phyloP scores from a whole-genome alignment of 1,140 invertebrate genomes.

The Oryzaephilus surinamensis region DNA sequence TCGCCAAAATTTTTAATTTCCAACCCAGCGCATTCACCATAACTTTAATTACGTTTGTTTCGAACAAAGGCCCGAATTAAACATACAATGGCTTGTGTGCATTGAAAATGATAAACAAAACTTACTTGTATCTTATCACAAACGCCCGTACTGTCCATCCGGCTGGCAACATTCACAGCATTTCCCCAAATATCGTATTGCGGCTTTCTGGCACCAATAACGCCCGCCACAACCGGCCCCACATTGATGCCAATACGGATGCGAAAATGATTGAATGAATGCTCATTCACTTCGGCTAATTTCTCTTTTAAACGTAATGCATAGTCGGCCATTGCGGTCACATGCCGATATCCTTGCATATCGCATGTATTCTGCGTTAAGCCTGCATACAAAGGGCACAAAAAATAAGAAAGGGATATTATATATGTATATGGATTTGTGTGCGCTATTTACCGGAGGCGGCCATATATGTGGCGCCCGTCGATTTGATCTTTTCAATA shows the following conservation, averaged over 20 bases:
- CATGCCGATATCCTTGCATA: slow-evolving; percentile 63
- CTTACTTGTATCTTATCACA: slow-evolving; percentile 71
- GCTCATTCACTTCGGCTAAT: slow-evolving; percentile 84
- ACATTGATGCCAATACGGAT: slow-evolving; percentile 91
- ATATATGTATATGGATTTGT: too few species aligned
- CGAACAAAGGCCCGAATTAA: too few species aligned
- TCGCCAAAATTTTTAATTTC: too few species aligned
- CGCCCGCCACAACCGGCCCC: slow-evolving; percentile 89
- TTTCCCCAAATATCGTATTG: slow-evolving; percentile 94
- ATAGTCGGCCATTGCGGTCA: slow-evolving; percentile 86
- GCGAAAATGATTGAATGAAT: slow-evolving; percentile 95
- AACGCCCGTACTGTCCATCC: slow-evolving; percentile 79
- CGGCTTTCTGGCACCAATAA: slow-evolving; percentile 86
- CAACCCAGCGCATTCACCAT: too few species aligned
- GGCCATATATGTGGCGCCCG: slow-evolving; percentile 93
- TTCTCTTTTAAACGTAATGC: slow-evolving; percentile 77
- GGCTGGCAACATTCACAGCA: slow-evolving; percentile 84
- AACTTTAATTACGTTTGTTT: too few species aligned
- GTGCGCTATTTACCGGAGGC: slow-evolving; percentile 61
- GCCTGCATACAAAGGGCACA: slow-evolving; percentile 41
- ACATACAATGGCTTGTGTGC: neutral
- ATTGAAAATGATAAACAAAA: slow-evolving; percentile 4
- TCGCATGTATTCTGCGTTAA: slow-evolving; percentile 69
- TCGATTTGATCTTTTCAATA: slow-evolving; percentile 97
- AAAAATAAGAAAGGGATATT: too few species aligned